A percentile compares a stretch with the other conserved stretches of the same genome.
These are phyloP conservation scores for Umimayanthus kanabou DNA, from an alignment of 92 coral and sea anemone genomes.

Conservation along the genomic window DNA sequence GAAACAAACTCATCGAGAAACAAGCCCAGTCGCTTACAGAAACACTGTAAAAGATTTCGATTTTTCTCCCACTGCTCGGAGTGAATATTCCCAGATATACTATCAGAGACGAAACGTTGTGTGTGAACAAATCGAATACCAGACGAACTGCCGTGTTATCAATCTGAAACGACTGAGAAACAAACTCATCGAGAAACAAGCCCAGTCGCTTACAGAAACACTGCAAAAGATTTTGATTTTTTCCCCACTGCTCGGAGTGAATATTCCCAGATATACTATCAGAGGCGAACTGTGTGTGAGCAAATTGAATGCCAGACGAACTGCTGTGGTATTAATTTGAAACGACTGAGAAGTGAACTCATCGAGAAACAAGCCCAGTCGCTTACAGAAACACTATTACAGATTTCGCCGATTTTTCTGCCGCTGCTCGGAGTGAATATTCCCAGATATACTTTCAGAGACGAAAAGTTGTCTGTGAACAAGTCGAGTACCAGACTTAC, in stretches of 20 bases:
- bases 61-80: background rate
- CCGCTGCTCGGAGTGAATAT: background rate
- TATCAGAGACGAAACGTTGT: constrained; percentile 25
- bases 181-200: background rate
- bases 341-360: constrained; percentile 6
- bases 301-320: background rate
- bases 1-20: constrained; percentile 15
- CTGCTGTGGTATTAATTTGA: constrained; percentile 26
- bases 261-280: constrained; percentile 25
- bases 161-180: constrained; percentile 12
- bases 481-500: background rate
- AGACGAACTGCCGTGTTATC: background rate
- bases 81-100: constrained; percentile 9
- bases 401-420: constrained; percentile 3
- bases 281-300: constrained; percentile 28
- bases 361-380: background rate
- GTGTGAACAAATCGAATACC: constrained; percentile 25
- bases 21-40: background rate
- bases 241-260: background rate
- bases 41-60: background rate
- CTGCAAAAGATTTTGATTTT: background rate
- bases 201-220: background rate
- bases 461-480: constrained; percentile 30
- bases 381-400: too few relatives aligned
- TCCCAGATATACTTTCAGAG: constrained; percentile 21